Percentiles rank a stretch among this genome's conserved stretches.
phyloP scores from a whole-genome alignment of 2,113 vertebrate species.

The Myiagra hebetior region DNA sequence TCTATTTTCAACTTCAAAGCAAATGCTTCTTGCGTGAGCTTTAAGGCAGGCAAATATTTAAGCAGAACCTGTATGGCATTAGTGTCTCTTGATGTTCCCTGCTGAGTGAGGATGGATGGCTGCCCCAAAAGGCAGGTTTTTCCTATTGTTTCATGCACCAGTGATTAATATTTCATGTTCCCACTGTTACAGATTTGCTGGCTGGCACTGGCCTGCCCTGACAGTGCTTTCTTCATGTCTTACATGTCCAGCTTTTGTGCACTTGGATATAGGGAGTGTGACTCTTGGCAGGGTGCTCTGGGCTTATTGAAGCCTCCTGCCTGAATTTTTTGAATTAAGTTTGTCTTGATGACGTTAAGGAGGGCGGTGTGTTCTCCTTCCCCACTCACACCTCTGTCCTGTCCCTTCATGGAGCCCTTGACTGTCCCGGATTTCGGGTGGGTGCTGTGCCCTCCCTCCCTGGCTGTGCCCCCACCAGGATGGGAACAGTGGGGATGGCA shows the following conservation, averaged over 20 bases:
- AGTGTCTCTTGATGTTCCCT: conserved; percentile 42
- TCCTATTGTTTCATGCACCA: conserved; percentile 42
- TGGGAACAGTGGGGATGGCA: accelerated
- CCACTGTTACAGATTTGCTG: conserved; percentile 1
- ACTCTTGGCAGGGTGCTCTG: conserved; percentile 28
- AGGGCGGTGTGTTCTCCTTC: not conserved
- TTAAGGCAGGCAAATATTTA: conserved; percentile 63
- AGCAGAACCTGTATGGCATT: conserved; percentile 61
- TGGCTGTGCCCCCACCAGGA: not conserved
- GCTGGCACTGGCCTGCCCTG: conserved; percentile 34
- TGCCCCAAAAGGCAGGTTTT: conserved; percentile 55
- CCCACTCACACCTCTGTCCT: not conserved
- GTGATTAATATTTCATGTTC: conserved; percentile 58
- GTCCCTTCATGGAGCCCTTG: accelerated
- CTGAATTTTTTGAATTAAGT: not conserved
- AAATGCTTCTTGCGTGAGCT: conserved; percentile 44
- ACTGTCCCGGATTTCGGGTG: not conserved
- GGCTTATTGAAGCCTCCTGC: not conserved
- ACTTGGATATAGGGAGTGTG: not conserved
- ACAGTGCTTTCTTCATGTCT: conserved; percentile 10
- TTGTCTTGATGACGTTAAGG: accelerated
- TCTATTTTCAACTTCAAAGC: conserved; percentile 71
- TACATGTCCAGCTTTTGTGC: conserved; percentile 7
- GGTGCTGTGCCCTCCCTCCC: not conserved
- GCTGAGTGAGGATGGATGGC: conserved; percentile 58